phyloP scores from a whole-genome alignment of 2,888 invertebrate species.

The Hartigia nigra region DNA sequence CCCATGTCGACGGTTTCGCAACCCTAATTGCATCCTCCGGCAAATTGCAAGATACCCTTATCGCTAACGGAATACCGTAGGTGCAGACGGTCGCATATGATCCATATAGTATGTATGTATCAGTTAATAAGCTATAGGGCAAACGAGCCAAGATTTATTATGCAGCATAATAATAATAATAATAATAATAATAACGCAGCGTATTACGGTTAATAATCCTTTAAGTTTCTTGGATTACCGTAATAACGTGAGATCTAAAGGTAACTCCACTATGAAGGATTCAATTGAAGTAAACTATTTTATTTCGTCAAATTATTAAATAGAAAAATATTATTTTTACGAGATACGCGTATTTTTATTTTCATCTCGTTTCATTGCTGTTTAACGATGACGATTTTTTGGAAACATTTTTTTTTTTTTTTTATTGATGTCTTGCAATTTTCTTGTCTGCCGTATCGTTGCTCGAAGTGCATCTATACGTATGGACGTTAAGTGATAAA shows the following conservation, averaged over 20 bases:
- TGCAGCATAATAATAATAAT: neutral
- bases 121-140: neutral
- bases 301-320: neutral
- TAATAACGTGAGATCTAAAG: neutral
- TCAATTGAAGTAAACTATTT: neutral
- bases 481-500: neutral
- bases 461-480: neutral
- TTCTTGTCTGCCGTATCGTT: neutral
- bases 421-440: neutral
- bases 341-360: neutral
- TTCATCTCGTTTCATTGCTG: neutral
- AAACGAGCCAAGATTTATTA: neutral
- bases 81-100: neutral
- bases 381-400: too few relatives aligned
- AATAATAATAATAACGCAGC: neutral
- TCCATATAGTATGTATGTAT: neutral
- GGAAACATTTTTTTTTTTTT: neutral
- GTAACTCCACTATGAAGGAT: neutral
- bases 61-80: neutral
- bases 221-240: neutral
- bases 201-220: neutral
- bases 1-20: neutral
- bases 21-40: neutral
- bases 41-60: neutral
- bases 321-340: too few relatives aligned